Evolutionary conservation across 1,140 invertebrate genomes (phyloP).

Genomic region (Plutomurus gul): DNA sequence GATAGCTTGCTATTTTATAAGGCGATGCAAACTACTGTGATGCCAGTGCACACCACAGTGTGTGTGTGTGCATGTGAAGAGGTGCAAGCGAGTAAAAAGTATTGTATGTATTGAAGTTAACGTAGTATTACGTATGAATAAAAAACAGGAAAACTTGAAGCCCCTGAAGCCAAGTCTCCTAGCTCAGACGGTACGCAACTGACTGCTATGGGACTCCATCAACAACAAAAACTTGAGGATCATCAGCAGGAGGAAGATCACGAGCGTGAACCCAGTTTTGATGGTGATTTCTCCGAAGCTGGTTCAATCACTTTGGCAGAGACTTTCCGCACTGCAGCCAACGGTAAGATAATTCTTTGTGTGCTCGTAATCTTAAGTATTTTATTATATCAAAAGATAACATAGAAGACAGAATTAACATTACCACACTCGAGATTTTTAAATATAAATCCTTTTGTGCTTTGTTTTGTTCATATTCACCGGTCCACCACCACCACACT

Average conservation of each 20-base stretch:
- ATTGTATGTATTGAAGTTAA: neutral
- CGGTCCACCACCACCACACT: no score
- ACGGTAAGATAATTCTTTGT: neutral
- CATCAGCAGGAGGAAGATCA: slow-evolving; percentile 11
- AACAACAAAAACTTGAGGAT: slow-evolving; percentile 32
- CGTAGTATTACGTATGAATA: slow-evolving; percentile 11
- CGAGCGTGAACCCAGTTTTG: slow-evolving; percentile 32
- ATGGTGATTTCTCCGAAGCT: slow-evolving; percentile 27
- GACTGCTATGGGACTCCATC: slow-evolving; percentile 30
- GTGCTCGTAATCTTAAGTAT: neutral
- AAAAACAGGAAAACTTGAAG: slow-evolving; percentile 17
- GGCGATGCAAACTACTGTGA: neutral
- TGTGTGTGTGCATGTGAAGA: neutral
- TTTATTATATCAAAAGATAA: no score
- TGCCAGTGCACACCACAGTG: neutral
- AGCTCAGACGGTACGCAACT: neutral
- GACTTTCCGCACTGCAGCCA: slow-evolving; percentile 37
- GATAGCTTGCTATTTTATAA: no score
- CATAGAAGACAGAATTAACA: no score
- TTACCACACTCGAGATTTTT: no score
- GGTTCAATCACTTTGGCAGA: slow-evolving; percentile 36
- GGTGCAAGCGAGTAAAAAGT: neutral
- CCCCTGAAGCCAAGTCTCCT: slow-evolving; percentile 29
- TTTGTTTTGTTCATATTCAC: no score
- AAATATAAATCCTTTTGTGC: no score